Percentiles rank a stretch among this genome's conserved stretches.
phyloP scores from a whole-genome alignment of 2,113 vertebrate genomes.

The Anser brachyrhynchus region DNA sequence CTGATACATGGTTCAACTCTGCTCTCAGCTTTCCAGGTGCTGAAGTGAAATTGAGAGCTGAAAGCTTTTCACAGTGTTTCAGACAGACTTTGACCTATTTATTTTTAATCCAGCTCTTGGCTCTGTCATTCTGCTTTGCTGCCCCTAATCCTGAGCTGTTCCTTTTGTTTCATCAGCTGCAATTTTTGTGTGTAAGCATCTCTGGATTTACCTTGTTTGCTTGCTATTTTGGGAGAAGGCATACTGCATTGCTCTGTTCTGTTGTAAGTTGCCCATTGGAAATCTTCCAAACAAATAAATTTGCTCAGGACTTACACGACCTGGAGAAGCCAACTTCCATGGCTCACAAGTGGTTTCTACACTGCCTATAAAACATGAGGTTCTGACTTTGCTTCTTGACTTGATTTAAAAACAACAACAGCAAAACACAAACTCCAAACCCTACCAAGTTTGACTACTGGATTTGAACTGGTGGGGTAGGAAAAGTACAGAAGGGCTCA shows the following conservation, averaged over 20 bases:
- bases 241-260: background rate
- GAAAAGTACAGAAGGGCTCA: background rate
- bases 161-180: background rate
- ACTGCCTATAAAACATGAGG: background rate
- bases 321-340: background rate
- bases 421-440: background rate
- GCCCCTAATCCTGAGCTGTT: background rate
- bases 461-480: background rate
- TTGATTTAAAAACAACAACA: background rate
- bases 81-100: background rate
- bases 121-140: constrained; percentile 1
- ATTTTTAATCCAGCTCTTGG: background rate
- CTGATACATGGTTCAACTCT: background rate
- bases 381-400: background rate
- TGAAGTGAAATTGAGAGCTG: background rate
- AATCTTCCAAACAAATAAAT: background rate
- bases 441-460: background rate
- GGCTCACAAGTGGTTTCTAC: background rate
- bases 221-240: background rate
- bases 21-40: background rate
- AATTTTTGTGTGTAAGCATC: background rate
- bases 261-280: background rate
- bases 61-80: background rate
- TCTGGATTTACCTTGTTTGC: background rate
- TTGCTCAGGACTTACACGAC: background rate